These are phyloP conservation scores for Ivindomyrus marchei DNA, from an alignment of 2,113 vertebrate genomes.

Conservation along the genomic window DNA sequence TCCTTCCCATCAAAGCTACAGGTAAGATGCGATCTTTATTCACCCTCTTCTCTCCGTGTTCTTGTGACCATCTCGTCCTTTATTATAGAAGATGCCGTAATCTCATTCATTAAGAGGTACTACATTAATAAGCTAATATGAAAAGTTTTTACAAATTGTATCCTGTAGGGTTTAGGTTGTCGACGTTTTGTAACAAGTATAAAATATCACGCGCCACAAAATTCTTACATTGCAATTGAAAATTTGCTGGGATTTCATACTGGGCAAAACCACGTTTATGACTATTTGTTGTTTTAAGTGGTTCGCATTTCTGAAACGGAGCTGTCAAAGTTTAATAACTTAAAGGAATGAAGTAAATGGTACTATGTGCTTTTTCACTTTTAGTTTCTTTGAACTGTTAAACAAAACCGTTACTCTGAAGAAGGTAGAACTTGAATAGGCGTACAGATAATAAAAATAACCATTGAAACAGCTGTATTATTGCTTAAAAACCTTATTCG, in stretches of 20 bases:
- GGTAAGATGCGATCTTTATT: constrained; percentile 41
- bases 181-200: background rate
- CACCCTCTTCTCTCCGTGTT: background rate
- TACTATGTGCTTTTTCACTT: background rate
- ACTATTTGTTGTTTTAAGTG: background rate
- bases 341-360: background rate
- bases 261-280: background rate
- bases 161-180: background rate
- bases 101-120: background rate
- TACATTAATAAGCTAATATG: background rate
- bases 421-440: background rate
- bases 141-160: background rate
- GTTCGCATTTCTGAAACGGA: background rate
- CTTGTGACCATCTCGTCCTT: background rate
- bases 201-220: background rate
- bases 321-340: background rate
- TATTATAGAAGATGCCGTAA: background rate
- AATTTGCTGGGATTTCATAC: background rate
- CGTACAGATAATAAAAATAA: background rate
- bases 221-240: background rate
- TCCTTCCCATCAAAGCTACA: constrained; percentile 48
- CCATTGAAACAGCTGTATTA: background rate
- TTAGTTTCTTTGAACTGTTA: background rate
- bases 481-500: background rate
- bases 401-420: background rate